Evolutionary conservation across 1,140 invertebrate species (phyloP), one percentile per base, ranked within the genome.

Genomic region (Dysdera silvatica): DNA sequence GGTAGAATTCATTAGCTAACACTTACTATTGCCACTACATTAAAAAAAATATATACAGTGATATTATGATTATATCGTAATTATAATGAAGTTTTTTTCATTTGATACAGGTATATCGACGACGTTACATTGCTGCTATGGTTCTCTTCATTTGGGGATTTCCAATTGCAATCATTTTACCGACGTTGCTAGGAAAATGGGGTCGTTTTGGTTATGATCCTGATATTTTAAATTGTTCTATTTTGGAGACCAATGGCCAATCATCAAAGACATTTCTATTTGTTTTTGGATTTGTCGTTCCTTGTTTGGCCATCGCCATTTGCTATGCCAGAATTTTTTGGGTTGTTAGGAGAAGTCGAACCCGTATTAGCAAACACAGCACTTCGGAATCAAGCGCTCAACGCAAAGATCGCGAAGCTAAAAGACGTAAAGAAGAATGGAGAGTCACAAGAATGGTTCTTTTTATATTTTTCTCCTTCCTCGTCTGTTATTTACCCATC

Each of bases 181-280:
- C 87, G 23, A 87, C 89, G 0, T 75, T 90, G 29, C 69, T 88
- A 3, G 87, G 84, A n/a, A 74, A 88, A 3, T 92, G 89, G 89
- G 89, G 89, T 4, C 81, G 81, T 57, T 77, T 92, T 63, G 89
- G 89, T 0, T 76, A 91, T 7, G 85, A 91, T 65, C 74, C 33
- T 6, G 52, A 43, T 2, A 69, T 69, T 45, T 64, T 69, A 16
- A 67, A 67, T 23, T 70, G 69, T 47, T 67, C 67, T n/a, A 67
- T 70, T n/a, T 77, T 91, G 5, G 73, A 72, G 53, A 82, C 83
- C 65, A 79, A 88, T 65, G 82, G 78, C 24, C 78, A 74, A 32
- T 91, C 89, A 6, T 89, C 90, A 0, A 92, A 92, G 77, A 90
- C 90, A 72, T 84, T 88, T 51, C 77, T 92, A 0, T 92, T 92